These are phyloP conservation scores for Drosophila parthenogenetica DNA, from an alignment of 2,888 invertebrate genomes.

Conservation along the genomic window DNA sequence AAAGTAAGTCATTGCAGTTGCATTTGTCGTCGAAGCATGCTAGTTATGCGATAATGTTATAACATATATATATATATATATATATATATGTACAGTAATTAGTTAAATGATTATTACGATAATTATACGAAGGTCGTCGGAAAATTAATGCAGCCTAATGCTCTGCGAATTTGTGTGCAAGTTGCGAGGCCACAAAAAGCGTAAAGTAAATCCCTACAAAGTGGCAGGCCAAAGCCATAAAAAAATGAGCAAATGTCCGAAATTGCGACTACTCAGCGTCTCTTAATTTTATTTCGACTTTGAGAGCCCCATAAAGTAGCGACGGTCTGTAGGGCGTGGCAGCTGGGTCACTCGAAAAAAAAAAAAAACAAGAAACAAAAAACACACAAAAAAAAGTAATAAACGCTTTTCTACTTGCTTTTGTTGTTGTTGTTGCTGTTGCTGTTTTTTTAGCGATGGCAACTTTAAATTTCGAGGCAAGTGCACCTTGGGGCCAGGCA, in stretches of 20 bases:
- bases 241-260: slow-evolving; percentile 61
- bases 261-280: slow-evolving; percentile 73
- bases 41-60: background rate
- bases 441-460: slow-evolving; percentile 30
- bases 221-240: slow-evolving; percentile 49
- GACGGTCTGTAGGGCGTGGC: slow-evolving; percentile 18
- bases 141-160: slow-evolving; percentile 62
- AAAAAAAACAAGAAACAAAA: slow-evolving; percentile 9
- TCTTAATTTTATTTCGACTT: slow-evolving; percentile 71
- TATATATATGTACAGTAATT: slow-evolving; percentile 30
- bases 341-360: slow-evolving; percentile 17
- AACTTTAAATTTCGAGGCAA: slow-evolving; percentile 51
- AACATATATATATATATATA: slow-evolving; percentile 18
- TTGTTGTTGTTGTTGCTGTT: slow-evolving; percentile 2
- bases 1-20: background rate
- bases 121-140: slow-evolving; percentile 56
- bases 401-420: slow-evolving; percentile 40
- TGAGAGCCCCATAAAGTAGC: slow-evolving; percentile 66
- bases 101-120: slow-evolving; percentile 51
- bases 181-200: slow-evolving; percentile 39
- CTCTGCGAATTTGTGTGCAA: slow-evolving; percentile 51
- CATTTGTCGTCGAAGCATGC: background rate
- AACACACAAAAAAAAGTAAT: slow-evolving; percentile 40
- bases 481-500: slow-evolving; percentile 32
- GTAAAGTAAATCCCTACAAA: slow-evolving; percentile 58